Conservation (phyloP, 2,888 invertebrate genomes). For the Osedax frankpressi region DNA sequence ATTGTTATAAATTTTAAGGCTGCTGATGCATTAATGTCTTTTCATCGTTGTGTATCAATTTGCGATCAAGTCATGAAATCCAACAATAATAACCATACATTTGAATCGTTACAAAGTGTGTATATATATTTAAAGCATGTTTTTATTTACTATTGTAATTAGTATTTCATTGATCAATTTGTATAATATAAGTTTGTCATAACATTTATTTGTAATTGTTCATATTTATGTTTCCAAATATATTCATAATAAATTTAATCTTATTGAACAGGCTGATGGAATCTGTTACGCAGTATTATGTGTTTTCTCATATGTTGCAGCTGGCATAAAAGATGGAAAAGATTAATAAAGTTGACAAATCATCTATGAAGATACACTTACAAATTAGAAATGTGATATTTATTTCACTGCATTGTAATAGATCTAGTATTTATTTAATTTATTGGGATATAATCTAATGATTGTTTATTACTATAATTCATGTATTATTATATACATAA, state of each 20-base stretch:
- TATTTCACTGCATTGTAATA: neutral
- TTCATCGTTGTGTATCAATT: neutral
- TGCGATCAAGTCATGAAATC: neutral
- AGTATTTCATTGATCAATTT: no score
- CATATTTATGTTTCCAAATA: no score
- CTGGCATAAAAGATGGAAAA: slow-evolving; percentile 27
- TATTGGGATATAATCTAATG: no score
- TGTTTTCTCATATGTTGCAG: slow-evolving; percentile 79
- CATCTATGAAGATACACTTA: neutral
- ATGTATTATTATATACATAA: neutral
- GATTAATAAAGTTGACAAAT: no score
- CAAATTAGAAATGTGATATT: neutral
- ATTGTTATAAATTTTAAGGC: neutral
- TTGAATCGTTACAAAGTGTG: neutral
- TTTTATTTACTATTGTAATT: no score
- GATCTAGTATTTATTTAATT: neutral
- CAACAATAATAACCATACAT: neutral
- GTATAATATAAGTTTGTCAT: no score
- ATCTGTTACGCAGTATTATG: slow-evolving; percentile 98
- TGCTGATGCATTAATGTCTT: neutral
- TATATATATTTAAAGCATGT: neutral
- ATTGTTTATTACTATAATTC: no score
- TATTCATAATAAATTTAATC: no score
- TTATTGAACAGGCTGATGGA: slow-evolving; percentile 81
- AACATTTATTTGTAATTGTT: no score